Base-by-base conservation (phyloP, 2,888 invertebrate species). In the Oxyscelio sp. region DNA sequence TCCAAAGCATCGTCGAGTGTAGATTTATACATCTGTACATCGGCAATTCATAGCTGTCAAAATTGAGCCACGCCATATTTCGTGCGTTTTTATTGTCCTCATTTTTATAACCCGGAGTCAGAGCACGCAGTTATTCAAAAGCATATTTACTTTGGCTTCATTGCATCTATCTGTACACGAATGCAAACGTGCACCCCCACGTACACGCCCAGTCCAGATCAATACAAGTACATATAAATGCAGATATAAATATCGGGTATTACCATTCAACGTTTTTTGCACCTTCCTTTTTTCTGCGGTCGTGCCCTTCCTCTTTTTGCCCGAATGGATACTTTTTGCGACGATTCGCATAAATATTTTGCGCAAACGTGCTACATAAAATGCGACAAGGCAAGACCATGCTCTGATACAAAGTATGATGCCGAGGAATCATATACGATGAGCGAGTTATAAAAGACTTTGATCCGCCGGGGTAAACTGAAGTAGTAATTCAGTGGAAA, bases 11-110 rank as follows among this genome's bases (percentile, higher is more conserved):
- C 43, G 80, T 73, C 52, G 66, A 61, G 48, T 24, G 59, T 31
- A 27, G 75, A 66, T 82, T 77, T 58, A 71, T 82, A 52, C 40
- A 52, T 52, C 24, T 43, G 15, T 17, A 17, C 50, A 52, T 63
- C 58, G 65, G 4, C 77, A 63, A 82, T 77, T 82, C 65, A 59
- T 75, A 71, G 56, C 70, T 65, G 82, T 82, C 70, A 77, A 71
- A 77, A 71, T 82, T 65, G 70, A 75, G 65, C 63, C 63, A 38
- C 21, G 58, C 71, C 40, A 71, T 70, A 82, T 75, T 81, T 82
- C 34, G 38, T 21, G 50, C 56, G 27, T 75, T 82, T 75, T 56
- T 77, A 70, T 71, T 43, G 58, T 75, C 58, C 70, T 68, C 70
- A 75, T 81, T 81, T 81, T 81, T 75, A 81, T 70, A 68, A 66